Evolutionary conservation across 2,113 vertebrate genomes (phyloP).

Genomic region (Entelurus aequoreus): DNA sequence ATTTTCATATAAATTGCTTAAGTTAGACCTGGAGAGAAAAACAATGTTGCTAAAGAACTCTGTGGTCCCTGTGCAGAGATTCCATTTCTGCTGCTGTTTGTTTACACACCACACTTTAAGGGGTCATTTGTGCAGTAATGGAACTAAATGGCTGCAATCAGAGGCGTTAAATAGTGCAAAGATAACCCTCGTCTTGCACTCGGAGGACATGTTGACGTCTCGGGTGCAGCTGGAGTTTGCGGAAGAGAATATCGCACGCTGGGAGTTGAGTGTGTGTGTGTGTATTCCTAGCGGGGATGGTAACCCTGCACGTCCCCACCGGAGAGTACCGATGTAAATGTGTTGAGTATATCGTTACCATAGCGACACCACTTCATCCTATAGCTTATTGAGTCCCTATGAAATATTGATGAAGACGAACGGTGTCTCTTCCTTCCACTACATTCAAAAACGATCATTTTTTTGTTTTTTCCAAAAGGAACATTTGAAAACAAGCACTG

Average conservation of each 20-base stretch:
- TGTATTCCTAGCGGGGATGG: slow-evolving; percentile 49
- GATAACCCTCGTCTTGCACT: no score
- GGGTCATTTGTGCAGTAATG: slow-evolving; percentile 65
- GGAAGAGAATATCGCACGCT: slow-evolving; percentile 47
- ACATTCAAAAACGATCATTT: slow-evolving; percentile 3
- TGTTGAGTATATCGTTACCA: slow-evolving; percentile 57
- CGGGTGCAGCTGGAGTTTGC: slow-evolving; percentile 42
- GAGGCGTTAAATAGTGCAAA: not conserved
- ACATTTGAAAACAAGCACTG: slow-evolving; percentile 6
- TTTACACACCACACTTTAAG: slow-evolving; percentile 66
- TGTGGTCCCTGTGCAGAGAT: slow-evolving; percentile 25
- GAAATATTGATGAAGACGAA: slow-evolving; percentile 48
- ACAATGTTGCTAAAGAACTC: no score
- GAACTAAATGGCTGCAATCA: slow-evolving; percentile 59
- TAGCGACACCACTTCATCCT: slow-evolving; percentile 59
- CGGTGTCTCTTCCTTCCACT: not conserved
- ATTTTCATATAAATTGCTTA: no score
- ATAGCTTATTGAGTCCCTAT: slow-evolving; percentile 44
- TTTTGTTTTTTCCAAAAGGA: slow-evolving; percentile 4
- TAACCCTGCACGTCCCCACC: slow-evolving; percentile 49
- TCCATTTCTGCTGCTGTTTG: slow-evolving; percentile 69
- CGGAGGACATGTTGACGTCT: slow-evolving; percentile 29
- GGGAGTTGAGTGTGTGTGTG: slow-evolving; percentile 51
- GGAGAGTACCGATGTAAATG: slow-evolving; percentile 67
- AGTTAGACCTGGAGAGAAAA: no score